A percentile compares a stretch with the other conserved stretches of the same genome.
These are phyloP conservation scores for Micromys minutus DNA, from an alignment of 2,113 vertebrate genomes.

Conservation along the genomic window DNA sequence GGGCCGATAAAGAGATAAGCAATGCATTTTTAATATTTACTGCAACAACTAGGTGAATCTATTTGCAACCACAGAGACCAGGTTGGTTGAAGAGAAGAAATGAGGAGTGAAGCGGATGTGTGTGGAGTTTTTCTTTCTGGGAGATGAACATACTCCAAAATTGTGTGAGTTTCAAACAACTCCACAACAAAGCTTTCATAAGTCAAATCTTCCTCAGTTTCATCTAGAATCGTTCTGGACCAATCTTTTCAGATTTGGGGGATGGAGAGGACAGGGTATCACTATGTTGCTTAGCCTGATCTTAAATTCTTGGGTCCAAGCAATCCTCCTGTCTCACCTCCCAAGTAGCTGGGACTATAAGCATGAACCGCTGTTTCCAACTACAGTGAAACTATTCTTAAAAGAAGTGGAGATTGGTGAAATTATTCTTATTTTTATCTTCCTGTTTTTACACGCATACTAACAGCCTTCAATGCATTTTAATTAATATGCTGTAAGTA, in stretches of 20 bases:
- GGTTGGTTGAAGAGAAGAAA: background rate
- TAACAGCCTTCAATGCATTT: background rate
- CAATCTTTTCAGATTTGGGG: background rate
- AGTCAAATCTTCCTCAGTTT: background rate
- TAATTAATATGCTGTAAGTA: background rate
- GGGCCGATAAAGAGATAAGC: too few species aligned
- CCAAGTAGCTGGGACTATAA: background rate
- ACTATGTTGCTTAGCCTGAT: too few species aligned
- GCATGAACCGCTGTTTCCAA: too few species aligned
- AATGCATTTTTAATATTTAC: too few species aligned
- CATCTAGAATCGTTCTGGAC: slow-evolving; percentile 43
- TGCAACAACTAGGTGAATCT: background rate
- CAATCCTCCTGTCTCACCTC: background rate
- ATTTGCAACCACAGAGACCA: background rate
- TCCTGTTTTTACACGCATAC: background rate
- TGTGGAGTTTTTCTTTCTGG: background rate
- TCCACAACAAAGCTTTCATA: background rate
- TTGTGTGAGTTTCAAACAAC: background rate
- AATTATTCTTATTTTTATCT: background rate
- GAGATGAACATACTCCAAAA: background rate
- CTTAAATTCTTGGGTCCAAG: background rate
- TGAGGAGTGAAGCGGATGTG: background rate
- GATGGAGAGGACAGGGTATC: background rate
- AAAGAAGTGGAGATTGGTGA: background rate
- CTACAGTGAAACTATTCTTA: background rate